Evolutionary conservation across 2,888 invertebrate genomes (phyloP).

Genomic region (Leptodirus hochenwartii): DNA sequence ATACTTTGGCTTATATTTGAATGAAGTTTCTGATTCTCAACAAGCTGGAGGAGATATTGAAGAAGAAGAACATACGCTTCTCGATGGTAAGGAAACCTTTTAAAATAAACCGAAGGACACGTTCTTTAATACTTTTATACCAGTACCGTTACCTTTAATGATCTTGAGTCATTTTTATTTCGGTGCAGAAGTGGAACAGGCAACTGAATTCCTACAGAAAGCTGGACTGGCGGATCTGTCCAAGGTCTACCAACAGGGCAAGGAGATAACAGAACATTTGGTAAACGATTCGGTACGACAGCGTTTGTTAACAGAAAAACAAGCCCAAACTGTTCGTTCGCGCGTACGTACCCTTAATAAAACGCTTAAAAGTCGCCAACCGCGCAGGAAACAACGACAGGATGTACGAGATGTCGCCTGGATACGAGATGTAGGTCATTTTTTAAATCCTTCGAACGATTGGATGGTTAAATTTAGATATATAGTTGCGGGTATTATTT

Average conservation of each 20-base stretch:
- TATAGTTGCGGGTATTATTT: constrained; percentile 4
- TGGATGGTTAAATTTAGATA: constrained; percentile 3
- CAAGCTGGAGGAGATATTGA: constrained; percentile 19
- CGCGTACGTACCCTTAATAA: constrained; percentile 59
- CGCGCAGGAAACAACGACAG: constrained; percentile 35
- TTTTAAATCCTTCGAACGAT: constrained; percentile 1
- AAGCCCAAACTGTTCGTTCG: constrained; percentile 59
- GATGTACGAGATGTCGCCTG: constrained; percentile 72
- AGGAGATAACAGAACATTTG: constrained; percentile 45
- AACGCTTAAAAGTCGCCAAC: constrained; percentile 46
- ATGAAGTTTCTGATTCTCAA: constrained; percentile 23
- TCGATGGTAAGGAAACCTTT: constrained; percentile 23
- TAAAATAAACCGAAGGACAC: no score
- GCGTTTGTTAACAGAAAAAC: constrained; percentile 43
- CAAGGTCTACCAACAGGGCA: constrained; percentile 49
- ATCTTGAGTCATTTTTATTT: no score
- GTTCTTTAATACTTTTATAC: no score
- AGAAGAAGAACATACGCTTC: constrained; percentile 17
- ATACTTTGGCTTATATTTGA: constrained; percentile 21
- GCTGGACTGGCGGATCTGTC: constrained; percentile 55
- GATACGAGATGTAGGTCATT: constrained; percentile 48
- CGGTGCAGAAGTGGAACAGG: constrained; percentile 58
- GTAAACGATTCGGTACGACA: constrained; percentile 37
- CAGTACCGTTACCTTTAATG: no score
- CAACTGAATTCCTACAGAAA: constrained; percentile 56